phyloP scores from a whole-genome alignment of 2,888 invertebrate genomes.

The Cantharis flavilabris region DNA sequence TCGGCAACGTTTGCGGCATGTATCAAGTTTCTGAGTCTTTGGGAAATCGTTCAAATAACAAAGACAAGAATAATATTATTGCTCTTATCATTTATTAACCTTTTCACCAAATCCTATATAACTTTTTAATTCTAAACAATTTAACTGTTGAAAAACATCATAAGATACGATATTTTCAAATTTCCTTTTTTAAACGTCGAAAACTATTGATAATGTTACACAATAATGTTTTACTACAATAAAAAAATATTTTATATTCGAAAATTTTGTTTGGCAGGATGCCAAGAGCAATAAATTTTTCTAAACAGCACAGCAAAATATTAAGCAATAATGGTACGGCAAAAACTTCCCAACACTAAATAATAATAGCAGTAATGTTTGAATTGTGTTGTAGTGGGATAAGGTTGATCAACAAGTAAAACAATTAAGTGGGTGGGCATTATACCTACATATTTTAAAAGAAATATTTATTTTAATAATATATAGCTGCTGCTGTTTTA shows the following conservation, averaged over 20 bases:
- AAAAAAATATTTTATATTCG: not conserved
- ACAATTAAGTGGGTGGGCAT: not conserved
- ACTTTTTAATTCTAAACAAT: not conserved
- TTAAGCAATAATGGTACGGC: not conserved
- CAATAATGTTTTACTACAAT: not conserved
- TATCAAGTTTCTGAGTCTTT: constrained; percentile 26
- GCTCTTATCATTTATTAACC: constrained; percentile 1
- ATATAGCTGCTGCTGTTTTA: not conserved
- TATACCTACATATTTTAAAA: not conserved
- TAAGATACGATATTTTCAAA: not conserved
- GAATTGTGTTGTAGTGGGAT: not conserved
- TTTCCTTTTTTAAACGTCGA: not conserved
- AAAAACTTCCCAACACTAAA: not conserved
- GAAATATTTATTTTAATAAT: not conserved
- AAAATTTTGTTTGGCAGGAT: not conserved
- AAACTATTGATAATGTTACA: not conserved
- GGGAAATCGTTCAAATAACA: constrained; percentile 21
- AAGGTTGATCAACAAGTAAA: not conserved
- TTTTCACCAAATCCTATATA: not conserved
- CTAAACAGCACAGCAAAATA: not conserved
- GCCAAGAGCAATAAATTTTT: not conserved
- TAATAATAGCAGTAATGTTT: not conserved
- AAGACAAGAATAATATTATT: constrained; percentile 11
- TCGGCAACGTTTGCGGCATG: constrained; percentile 20
- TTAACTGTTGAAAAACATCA: not conserved